Percentiles rank a stretch among this genome's conserved stretches.
Conservation (phyloP, 2,888 invertebrate genomes). For the Amitus sp. region DNA sequence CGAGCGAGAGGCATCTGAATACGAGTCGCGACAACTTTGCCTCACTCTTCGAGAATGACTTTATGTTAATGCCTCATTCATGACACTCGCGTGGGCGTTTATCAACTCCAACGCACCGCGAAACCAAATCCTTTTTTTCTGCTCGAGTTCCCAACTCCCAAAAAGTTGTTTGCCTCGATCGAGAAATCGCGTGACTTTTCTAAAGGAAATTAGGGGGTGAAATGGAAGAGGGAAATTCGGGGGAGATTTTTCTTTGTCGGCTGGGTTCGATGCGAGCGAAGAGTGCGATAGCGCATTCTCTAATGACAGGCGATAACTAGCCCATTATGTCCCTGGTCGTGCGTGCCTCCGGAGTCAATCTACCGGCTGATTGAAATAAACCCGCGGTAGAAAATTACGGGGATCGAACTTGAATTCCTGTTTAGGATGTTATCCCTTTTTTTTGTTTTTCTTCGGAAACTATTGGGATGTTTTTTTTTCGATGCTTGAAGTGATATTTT, state of each 20-base stretch:
- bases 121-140: neutral
- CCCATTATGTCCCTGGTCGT: slow-evolving; percentile 36
- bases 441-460: slow-evolving; percentile 33
- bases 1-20: slow-evolving; percentile 10
- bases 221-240: neutral
- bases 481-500: no score
- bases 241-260: no score
- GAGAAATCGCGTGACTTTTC: no score
- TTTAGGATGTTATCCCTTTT: no score
- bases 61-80: slow-evolving; percentile 16
- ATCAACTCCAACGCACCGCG: neutral
- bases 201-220: no score
- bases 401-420: no score
- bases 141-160: no score
- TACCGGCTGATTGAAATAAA: slow-evolving; percentile 38
- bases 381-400: slow-evolving; percentile 37
- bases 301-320: slow-evolving; percentile 34
- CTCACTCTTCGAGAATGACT: slow-evolving; percentile 14
- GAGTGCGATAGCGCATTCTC: slow-evolving; percentile 31
- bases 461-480: no score
- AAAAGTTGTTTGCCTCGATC: no score
- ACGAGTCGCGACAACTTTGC: slow-evolving; percentile 11
- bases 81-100: slow-evolving; percentile 8
- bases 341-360: slow-evolving; percentile 37
- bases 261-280: slow-evolving; percentile 28